A percentile compares a stretch with the other conserved stretches of the same genome.
phyloP scores from a whole-genome alignment of 2,888 invertebrate genomes.

The Fissipunctia ypsillon region DNA sequence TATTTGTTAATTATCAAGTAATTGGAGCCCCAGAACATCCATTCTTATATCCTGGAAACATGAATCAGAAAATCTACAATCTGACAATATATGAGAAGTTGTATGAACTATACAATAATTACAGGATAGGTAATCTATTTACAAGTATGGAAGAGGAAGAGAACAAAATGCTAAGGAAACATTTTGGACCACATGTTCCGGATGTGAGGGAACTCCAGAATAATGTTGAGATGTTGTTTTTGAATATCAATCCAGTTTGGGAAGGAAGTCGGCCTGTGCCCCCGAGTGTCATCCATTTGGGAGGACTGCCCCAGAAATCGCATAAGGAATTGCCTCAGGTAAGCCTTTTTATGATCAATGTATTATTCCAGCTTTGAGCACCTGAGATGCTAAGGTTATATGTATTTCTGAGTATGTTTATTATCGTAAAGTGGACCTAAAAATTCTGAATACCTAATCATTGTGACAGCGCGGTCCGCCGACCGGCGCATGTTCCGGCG shows the following conservation, averaged over 20 bases:
- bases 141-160: conserved; percentile 39
- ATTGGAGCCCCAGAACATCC: conserved; percentile 74
- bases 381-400: too few species aligned
- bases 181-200: conserved; percentile 70
- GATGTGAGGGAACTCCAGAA: conserved; percentile 62
- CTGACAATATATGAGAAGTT: conserved; percentile 71
- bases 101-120: conserved; percentile 62
- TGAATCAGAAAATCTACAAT: conserved; percentile 67
- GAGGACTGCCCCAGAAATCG: conserved; percentile 81
- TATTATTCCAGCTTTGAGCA: too few species aligned
- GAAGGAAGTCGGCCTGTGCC: conserved; percentile 78
- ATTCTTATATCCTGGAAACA: conserved; percentile 67
- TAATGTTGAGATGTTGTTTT: conserved; percentile 80
- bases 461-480: too few species aligned
- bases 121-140: conserved; percentile 25
- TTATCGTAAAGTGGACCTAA: too few species aligned
- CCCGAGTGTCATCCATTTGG: conserved; percentile 81
- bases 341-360: conserved; percentile 16
- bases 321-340: conserved; percentile 81
- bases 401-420: too few species aligned
- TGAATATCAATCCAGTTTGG: conserved; percentile 81
- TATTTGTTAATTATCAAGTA: conserved; percentile 54
- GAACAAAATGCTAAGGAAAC: conserved; percentile 55
- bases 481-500: too few species aligned
- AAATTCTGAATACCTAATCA: too few species aligned